Evolutionary conservation across 2,888 invertebrate genomes (phyloP), one percentile per base, ranked within the genome.

Genomic region (Salticus scenicus): DNA sequence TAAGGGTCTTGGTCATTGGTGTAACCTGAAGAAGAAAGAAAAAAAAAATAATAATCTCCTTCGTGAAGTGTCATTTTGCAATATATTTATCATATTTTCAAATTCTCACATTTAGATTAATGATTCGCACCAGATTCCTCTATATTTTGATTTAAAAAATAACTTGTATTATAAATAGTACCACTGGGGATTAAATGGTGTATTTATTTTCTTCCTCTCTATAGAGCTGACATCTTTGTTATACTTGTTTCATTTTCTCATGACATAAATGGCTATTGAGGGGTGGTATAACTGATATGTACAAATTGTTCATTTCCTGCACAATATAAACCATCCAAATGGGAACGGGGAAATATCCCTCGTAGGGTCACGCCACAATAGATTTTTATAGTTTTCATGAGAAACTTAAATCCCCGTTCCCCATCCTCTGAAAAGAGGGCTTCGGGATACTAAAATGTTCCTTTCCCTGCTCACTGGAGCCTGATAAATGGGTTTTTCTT

Each of bases 291-390:
- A 10, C 47, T 47, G 57, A 57, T 57, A 20, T 1, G 57, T 57
- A 57, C 57, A 57, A 57, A 57, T 57, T 57, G 57, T 24, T 57
- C 57, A 57, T 57, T 57, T 57, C 57, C 57, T 12, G 57, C 24
- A 7, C 57, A 24, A 2, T 57, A 57, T 57, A 12, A n/a, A 1
- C 57, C 10, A 47, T 47, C 42, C 1, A 17, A 47, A 17, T 47
- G 42, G 42, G 10, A 2, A 17, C 2, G 42, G 14, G 42, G n/a
- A 7, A 24, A n/a, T 12, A 47, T 7, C 24, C 57, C 57, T 57
- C 1, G 57, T 24, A 57, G 57, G 57, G 57, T 57, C 57, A 57
- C 2, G 57, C 4, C 24, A 24, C 20, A 57, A 57, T 57, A 24
- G 57, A 57, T 24, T 57, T 57, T 57, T 57, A 57, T 57, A 17